Evolutionary conservation across 2,797 vertebrate genomes (phyloP).

Genomic region (Cryptoprocta ferox): DNA sequence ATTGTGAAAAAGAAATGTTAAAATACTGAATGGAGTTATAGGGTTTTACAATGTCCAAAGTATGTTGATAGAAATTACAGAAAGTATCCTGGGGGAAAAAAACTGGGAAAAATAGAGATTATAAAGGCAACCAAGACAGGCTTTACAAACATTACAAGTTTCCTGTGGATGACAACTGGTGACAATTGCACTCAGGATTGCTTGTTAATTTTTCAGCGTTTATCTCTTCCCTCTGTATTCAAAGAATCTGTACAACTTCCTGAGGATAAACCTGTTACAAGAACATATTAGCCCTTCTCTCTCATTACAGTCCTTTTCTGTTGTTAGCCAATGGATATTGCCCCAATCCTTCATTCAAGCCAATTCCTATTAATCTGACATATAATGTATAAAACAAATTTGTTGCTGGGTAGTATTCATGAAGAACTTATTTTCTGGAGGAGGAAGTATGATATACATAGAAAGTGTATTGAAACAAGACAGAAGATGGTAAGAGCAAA

Average conservation of each 20-base stretch:
- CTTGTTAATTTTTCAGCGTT: not conserved
- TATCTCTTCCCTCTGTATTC: not conserved
- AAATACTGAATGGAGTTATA: not conserved
- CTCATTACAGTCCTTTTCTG: not conserved
- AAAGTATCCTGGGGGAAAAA: not conserved
- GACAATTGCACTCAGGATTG: not conserved
- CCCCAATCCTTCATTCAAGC: not conserved
- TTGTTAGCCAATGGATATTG: not conserved
- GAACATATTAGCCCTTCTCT: not conserved
- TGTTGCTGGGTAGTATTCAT: not conserved
- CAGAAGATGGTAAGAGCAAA: not conserved
- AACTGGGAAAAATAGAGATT: not conserved
- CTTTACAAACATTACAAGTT: not conserved
- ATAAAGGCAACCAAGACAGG: not conserved
- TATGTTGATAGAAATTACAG: not conserved
- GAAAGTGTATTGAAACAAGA: not conserved
- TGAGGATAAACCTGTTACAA: not conserved
- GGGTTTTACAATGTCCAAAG: not conserved
- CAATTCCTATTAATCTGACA: not conserved
- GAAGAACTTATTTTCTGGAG: not conserved
- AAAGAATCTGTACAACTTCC: not conserved
- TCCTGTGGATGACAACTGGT: not conserved
- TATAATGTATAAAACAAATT: not conserved
- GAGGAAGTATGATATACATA: not conserved
- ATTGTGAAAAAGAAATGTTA: not conserved